Percentiles rank a stretch among this genome's conserved stretches.
Conservation (phyloP, 2,888 invertebrate species). For the Emesis russula region DNA sequence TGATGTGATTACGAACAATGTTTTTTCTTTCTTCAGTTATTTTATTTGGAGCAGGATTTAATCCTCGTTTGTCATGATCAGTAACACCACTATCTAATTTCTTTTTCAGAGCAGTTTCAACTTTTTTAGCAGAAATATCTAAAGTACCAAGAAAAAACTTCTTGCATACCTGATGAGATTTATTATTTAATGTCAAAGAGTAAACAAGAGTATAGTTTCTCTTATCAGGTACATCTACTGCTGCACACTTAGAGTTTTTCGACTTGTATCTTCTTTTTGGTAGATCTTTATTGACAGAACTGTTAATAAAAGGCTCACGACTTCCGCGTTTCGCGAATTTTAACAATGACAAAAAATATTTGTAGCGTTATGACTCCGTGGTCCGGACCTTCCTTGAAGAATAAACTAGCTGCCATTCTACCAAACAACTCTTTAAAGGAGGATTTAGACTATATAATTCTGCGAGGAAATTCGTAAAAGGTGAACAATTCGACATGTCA, state of each 20-base stretch:
- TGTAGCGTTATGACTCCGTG: not conserved
- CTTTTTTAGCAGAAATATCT: not conserved
- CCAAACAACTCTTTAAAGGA: too few species aligned
- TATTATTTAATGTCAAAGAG: not conserved
- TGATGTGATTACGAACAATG: too few species aligned
- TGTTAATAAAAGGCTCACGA: constrained; percentile 89
- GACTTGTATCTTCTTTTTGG: too few species aligned
- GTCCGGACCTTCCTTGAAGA: too few species aligned
- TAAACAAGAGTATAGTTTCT: not conserved
- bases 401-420: too few species aligned
- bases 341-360: constrained; percentile 88
- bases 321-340: constrained; percentile 94
- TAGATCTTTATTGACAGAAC: too few species aligned
- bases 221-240: not conserved
- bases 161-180: not conserved
- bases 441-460: too few species aligned
- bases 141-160: not conserved
- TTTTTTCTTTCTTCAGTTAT: too few species aligned
- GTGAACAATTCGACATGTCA: too few species aligned
- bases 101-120: not conserved
- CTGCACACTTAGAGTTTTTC: too few species aligned
- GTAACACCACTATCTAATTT: not conserved
- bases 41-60: too few species aligned
- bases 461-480: too few species aligned
- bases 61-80: not conserved